phyloP scores from a whole-genome alignment of 2,113 vertebrate genomes.

The Neotoma lepida region DNA sequence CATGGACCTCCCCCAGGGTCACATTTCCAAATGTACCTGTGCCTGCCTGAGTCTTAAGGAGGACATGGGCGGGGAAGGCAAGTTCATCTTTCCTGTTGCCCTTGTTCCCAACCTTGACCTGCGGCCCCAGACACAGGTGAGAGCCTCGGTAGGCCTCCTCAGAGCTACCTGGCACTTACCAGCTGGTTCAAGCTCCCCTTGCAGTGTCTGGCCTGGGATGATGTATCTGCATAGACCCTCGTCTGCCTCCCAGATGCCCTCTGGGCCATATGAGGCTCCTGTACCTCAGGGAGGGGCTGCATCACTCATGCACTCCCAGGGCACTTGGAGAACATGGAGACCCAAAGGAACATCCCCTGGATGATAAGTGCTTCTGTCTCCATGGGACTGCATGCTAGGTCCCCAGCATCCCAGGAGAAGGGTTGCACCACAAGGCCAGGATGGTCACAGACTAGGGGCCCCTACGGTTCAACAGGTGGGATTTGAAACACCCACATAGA shows the following conservation, averaged over 20 bases:
- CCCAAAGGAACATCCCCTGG: not conserved
- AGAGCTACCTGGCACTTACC: not conserved
- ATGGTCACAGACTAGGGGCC: not conserved
- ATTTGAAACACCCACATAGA: not conserved
- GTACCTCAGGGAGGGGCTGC: fast-evolving
- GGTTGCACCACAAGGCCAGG: not conserved
- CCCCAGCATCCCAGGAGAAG: too few species aligned
- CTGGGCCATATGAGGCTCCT: not conserved
- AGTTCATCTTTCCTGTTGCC: not conserved
- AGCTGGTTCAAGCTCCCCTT: not conserved
- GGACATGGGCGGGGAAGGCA: fast-evolving
- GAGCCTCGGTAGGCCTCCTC: not conserved
- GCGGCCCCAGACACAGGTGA: not conserved
- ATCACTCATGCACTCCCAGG: too few species aligned
- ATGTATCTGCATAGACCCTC: too few species aligned
- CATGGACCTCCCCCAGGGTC: not conserved
- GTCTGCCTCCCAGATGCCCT: not conserved
- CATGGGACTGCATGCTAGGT: fast-evolving
- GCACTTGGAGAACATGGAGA: fast-evolving
- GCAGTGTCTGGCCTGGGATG: not conserved
- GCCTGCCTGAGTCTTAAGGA: not conserved
- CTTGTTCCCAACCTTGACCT: not conserved
- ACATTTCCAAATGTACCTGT: not conserved
- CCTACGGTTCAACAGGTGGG: not conserved
- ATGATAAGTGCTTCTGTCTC: fast-evolving